Evolutionary conservation across 2,888 invertebrate genomes (phyloP), one percentile per base, ranked within the genome.

Genomic region (Malthinus flaveolus): DNA sequence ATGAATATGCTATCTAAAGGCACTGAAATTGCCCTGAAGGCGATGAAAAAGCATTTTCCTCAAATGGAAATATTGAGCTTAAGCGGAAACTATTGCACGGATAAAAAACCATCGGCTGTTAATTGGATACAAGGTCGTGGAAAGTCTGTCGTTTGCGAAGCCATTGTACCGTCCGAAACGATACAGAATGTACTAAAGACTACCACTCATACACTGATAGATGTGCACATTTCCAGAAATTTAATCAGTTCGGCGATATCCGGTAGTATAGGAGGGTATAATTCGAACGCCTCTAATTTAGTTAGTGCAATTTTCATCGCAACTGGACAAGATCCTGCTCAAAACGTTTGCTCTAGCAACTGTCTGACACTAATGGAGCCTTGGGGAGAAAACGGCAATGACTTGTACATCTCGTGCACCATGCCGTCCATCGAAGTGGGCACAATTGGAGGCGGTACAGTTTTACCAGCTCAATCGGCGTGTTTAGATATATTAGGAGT

Each of bases 1-100:
- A 99, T 99, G 99, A 99, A 98, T 75, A 99, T 98, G 98, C 84
- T 98, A 0, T 97, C 97, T 0, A 98, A 98, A 83, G 97, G 96
- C 0, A 92, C 95, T 0, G 97, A 97, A 80, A 88, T 88, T 70
- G 90, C 95, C 0, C 77, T 99, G 15, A 87, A 87, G 66, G 81
- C 85, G 46, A 84, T 98, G 1, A 87, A 89, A 71, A 81, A 82
- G 44, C 80, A 83, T 59, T 95, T 95, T 76, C 87, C 90, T 0
- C 91, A 94, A 47, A 94, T 97, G 93, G 91, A 95, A 75, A 90
- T 98, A 6, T 83, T 98, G 31, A 95, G 96, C 69, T 80, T 99
- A 1, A 97, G 97, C 73, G 98, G 98, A 1, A 99, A 99, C 78
- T 95, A 93, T 73, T 99, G 99, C 78, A 92, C 96, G 0, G 98